Evolutionary conservation across 2,113 vertebrate species (phyloP).

Genomic region (Prinia subflava): DNA sequence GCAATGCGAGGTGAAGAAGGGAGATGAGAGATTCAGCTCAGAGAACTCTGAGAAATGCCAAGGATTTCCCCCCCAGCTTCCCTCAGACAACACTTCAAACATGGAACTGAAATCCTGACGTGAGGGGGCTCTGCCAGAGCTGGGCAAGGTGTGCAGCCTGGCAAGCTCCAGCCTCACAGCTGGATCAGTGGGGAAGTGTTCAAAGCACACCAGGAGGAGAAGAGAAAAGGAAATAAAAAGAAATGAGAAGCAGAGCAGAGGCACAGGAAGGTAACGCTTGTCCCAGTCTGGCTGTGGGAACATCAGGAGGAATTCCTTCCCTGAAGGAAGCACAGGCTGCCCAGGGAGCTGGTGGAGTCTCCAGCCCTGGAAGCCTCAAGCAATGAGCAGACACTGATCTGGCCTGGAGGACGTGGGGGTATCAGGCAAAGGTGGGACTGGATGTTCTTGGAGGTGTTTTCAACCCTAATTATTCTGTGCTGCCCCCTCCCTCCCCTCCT

Average conservation of each 20-base stretch:
- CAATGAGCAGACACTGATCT: too few species aligned
- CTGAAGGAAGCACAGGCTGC: background rate
- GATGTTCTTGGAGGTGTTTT: background rate
- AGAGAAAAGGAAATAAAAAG: fast-evolving
- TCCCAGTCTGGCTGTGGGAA: background rate
- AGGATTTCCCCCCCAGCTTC: background rate
- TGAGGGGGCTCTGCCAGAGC: background rate
- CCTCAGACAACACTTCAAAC: background rate
- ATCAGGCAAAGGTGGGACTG: fast-evolving
- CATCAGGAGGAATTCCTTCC: background rate
- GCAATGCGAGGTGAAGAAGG: background rate
- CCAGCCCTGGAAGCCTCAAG: background rate
- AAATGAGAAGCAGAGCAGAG: background rate
- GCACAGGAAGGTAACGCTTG: background rate
- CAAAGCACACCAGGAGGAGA: background rate
- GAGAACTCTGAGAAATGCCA: background rate
- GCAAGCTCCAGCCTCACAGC: background rate
- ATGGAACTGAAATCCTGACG: fast-evolving
- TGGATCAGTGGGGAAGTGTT: fast-evolving
- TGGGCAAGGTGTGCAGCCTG: background rate
- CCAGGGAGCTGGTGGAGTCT: background rate
- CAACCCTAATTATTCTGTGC: background rate
- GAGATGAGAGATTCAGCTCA: background rate
- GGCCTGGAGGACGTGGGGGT: background rate
- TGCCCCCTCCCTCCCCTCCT: background rate